Conservation (phyloP, 2,797 vertebrate genomes). For the Lagorchestes hirsutus region DNA sequence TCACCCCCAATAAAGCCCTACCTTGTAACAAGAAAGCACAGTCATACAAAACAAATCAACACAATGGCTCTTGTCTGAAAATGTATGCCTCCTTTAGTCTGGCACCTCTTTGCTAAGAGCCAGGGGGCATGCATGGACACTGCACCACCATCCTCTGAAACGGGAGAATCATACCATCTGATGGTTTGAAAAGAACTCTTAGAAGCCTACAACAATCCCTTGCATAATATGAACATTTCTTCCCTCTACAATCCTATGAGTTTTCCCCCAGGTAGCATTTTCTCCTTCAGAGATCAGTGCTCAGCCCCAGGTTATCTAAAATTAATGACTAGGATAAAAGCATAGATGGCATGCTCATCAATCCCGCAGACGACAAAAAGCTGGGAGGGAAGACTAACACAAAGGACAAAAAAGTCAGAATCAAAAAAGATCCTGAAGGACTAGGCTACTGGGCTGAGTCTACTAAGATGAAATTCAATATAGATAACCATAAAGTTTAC, state of each 20-base stretch:
- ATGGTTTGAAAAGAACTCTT: not conserved
- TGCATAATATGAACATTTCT: not conserved
- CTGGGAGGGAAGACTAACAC: not conserved
- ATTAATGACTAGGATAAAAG: not conserved
- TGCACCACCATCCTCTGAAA: too few species aligned
- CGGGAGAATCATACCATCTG: too few species aligned
- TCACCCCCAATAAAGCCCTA: not conserved
- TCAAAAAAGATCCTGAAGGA: not conserved
- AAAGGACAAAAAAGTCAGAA: not conserved
- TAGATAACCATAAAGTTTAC: not conserved
- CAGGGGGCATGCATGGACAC: not conserved
- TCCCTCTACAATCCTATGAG: not conserved
- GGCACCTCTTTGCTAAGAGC: not conserved
- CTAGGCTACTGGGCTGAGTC: not conserved
- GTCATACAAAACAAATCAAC: not conserved
- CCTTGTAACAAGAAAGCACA: not conserved
- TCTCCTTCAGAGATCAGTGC: not conserved
- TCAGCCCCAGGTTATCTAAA: not conserved
- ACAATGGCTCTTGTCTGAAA: not conserved
- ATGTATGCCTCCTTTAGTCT: not conserved
- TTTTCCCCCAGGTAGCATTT: not conserved
- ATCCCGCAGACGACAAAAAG: not conserved
- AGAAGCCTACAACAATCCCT: not conserved
- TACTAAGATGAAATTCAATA: not conserved
- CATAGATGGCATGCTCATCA: not conserved